phyloP scores from a whole-genome alignment of 2,888 invertebrate genomes.

The Hypena proboscidalis region DNA sequence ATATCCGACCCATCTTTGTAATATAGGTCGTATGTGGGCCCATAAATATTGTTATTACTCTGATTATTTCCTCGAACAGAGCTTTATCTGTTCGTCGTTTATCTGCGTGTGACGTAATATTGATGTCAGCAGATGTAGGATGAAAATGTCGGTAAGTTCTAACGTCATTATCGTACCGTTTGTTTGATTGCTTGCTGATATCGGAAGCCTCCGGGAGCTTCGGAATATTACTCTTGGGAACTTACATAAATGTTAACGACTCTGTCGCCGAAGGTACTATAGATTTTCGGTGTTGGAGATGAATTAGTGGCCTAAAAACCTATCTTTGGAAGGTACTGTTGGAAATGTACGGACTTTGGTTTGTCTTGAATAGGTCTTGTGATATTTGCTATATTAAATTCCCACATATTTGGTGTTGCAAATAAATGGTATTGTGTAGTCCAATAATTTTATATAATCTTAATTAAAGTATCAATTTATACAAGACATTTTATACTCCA shows the following conservation, averaged over 20 bases:
- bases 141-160: slow-evolving; percentile 50
- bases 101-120: slow-evolving; percentile 49
- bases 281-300: slow-evolving; percentile 1
- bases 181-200: slow-evolving; percentile 71
- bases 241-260: slow-evolving; percentile 62
- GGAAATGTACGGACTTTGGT: too few relatives aligned
- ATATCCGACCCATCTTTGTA: too few relatives aligned
- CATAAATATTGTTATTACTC: slow-evolving; percentile 49
- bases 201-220: slow-evolving; percentile 55
- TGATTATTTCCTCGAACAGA: slow-evolving; percentile 50
- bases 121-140: slow-evolving; percentile 60
- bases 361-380: too few relatives aligned
- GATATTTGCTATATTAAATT: too few relatives aligned
- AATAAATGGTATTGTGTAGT: too few relatives aligned
- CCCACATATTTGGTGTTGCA: too few relatives aligned
- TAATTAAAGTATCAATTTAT: too few relatives aligned
- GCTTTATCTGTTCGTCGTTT: slow-evolving; percentile 44
- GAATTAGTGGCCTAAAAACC: neutral
- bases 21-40: slow-evolving; percentile 31
- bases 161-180: slow-evolving; percentile 65
- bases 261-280: slow-evolving; percentile 45
- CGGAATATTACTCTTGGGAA: slow-evolving; percentile 63
- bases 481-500: too few relatives aligned
- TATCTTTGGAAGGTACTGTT: neutral
- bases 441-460: too few relatives aligned